Evolutionary conservation across 2,113 vertebrate species (phyloP).

Genomic region (Vulpes ferrilata): DNA sequence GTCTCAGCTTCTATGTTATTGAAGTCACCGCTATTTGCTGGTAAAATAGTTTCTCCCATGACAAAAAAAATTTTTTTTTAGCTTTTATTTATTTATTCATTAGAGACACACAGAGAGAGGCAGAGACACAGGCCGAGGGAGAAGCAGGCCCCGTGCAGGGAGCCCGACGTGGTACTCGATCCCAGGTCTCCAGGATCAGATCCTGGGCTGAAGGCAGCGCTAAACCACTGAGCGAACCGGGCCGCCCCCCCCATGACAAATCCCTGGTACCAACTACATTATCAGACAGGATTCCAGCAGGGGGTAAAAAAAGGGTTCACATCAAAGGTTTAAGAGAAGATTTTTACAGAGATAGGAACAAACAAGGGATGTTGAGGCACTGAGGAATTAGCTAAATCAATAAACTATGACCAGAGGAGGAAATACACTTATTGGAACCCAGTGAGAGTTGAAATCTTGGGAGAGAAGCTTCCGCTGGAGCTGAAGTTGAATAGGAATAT

Average conservation of each 20-base stretch:
- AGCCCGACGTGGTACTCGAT: too few species aligned
- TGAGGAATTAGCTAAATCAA: not conserved
- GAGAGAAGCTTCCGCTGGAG: not conserved
- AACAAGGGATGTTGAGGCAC: not conserved
- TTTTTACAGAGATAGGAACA: not conserved
- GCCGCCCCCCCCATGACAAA: too few species aligned
- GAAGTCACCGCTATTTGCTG: not conserved
- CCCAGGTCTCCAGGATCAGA: too few species aligned
- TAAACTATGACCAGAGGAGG: not conserved
- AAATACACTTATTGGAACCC: not conserved
- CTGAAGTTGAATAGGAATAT: not conserved
- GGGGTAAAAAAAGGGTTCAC: not conserved
- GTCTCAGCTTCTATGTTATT: not conserved
- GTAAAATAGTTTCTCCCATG: not conserved
- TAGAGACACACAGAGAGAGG: too few species aligned
- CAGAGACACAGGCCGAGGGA: too few species aligned
- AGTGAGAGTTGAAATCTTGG: not conserved
- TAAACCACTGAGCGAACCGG: too few species aligned
- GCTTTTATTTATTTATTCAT: too few species aligned
- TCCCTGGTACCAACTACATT: not conserved
- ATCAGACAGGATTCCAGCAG: not conserved
- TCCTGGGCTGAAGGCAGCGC: too few species aligned
- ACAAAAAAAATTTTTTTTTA: not conserved
- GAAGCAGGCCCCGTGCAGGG: too few species aligned
- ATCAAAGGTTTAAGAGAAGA: not conserved